Evolutionary conservation across 1,140 invertebrate genomes (phyloP).

Genomic region (Philopotamus ludificatus): DNA sequence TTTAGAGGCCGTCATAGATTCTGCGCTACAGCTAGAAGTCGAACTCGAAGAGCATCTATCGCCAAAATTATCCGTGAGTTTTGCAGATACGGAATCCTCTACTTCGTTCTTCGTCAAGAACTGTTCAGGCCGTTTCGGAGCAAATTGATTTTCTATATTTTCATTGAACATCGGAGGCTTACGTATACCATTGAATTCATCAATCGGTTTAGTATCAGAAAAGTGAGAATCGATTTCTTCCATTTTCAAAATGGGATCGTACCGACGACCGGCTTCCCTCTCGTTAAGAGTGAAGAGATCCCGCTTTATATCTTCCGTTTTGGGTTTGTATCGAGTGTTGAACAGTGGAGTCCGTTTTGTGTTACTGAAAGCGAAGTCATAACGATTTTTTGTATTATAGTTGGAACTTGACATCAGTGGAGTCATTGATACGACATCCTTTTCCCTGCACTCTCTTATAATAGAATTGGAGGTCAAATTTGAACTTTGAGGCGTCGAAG

Average conservation of each 20-base stretch:
- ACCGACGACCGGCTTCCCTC: neutral
- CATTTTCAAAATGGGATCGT: neutral
- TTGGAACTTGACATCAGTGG: neutral
- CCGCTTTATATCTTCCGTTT: no score
- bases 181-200: neutral
- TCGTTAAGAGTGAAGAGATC: neutral
- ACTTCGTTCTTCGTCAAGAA: no score
- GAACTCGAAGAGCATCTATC: no score
- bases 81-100: no score
- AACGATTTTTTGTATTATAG: neutral
- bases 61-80: no score
- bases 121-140: no score
- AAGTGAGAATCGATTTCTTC: neutral
- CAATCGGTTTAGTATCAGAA: neutral
- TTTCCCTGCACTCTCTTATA: constrained; percentile 33
- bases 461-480: constrained; percentile 32
- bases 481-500: constrained; percentile 34
- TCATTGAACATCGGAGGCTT: neutral
- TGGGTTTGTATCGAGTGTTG: neutral
- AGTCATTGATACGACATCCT: neutral
- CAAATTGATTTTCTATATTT: no score
- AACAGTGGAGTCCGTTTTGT: neutral
- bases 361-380: neutral
- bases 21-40: no score
- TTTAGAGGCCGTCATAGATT: constrained; percentile 17